These are phyloP conservation scores for Anomalospiza imberbis DNA, from an alignment of 2,797 vertebrate species.

Conservation along the genomic window DNA sequence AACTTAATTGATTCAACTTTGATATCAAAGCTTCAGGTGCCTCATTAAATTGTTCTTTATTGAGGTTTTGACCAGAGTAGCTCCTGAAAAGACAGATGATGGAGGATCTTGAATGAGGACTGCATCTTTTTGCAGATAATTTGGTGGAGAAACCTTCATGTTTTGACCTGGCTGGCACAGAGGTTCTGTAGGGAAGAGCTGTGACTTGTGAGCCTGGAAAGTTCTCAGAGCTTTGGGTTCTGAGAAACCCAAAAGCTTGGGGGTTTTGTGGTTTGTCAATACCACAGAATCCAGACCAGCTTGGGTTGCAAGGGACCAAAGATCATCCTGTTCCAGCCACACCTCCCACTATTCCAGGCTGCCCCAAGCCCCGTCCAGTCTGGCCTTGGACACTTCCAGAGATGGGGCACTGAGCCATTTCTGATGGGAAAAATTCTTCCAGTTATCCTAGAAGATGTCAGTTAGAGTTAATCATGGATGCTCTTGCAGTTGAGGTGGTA, in stretches of 20 bases:
- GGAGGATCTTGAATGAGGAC: background rate
- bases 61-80: background rate
- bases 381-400: background rate
- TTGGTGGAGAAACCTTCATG: background rate
- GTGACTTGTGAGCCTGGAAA: background rate
- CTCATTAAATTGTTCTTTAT: background rate
- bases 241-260: too few relatives aligned
- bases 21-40: background rate
- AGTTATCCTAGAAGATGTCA: background rate
- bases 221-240: background rate
- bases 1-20: background rate
- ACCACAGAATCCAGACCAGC: background rate
- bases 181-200: background rate
- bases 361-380: fast-evolving
- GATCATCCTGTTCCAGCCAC: background rate
- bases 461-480: background rate
- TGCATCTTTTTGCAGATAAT: background rate
- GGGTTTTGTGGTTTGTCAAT: background rate
- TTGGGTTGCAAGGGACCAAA: background rate
- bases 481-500: background rate
- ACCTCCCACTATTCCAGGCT: background rate
- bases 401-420: background rate
- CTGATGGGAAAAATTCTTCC: background rate
- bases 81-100: background rate
- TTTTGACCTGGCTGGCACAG: background rate